Evolutionary conservation across 2,113 vertebrate species (phyloP), one percentile per base, ranked within the genome.

Genomic region (Mungos mungo): DNA sequence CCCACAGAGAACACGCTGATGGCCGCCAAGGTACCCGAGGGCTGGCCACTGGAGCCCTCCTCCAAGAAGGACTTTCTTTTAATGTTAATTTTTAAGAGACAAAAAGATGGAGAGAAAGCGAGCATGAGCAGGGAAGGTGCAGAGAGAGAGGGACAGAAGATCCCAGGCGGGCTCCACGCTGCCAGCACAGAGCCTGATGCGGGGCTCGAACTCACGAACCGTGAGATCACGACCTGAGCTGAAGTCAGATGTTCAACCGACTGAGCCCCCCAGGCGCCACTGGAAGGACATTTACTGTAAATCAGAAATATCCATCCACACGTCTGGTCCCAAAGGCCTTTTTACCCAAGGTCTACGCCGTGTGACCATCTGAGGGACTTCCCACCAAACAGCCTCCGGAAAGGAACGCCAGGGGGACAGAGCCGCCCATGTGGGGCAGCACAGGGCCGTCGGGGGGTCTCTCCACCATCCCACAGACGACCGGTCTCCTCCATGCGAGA

Each of bases 401-500:
- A 12, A 60, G n/a, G 8, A 31, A 29, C 10, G 13, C 52, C 5
- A 3, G 54, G 19, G n/a, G 66, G 33, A 27, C 31, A 5, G 38
- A n/a, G 1, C 25, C 3, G 0, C 50, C 88, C 3, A 0, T 7
- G 25, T 19, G 21, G 27, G 21, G 66, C 66, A 21, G 66, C 33
- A 13, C 60, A 0, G 9, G 0, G 0, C 27, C 77, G 3, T 0
- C 25, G 0, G 2, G 7, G 27, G 27, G 3, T 66, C 60, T 35
- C 4, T 1, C 1, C 3, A 0, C 2, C 0, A 0, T 1, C 31
- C 3, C 8, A 3, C 14, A 12, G 27, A 27, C 0, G 1, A 23
- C 16, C 0, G 1, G 1, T 1, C 21, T 2, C 4, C 47, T 9
- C 21, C 9, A 19, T 7, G 14, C 23, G 19, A 14, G 18, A 38